A percentile compares a stretch with the other conserved stretches of the same genome.
phyloP scores from a whole-genome alignment of 2,113 vertebrate genomes.

The Hemibagrus wyckioides region DNA sequence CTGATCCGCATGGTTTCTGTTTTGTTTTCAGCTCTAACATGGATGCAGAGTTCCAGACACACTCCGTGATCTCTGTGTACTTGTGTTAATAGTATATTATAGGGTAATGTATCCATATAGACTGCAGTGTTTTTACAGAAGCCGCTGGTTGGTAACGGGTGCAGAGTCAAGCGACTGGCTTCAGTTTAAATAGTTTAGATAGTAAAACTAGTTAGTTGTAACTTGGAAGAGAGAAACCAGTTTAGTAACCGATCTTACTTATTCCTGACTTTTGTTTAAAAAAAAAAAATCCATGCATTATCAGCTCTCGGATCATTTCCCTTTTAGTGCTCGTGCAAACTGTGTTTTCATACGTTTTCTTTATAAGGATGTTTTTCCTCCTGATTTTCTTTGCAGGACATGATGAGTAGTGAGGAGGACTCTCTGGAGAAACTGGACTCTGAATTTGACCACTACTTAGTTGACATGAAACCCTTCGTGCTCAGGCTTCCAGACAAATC shows the following conservation, averaged over 20 bases:
- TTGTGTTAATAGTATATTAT: background rate
- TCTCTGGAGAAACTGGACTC: conserved; percentile 80
- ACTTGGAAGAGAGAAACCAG: background rate
- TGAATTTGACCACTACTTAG: conserved; percentile 85
- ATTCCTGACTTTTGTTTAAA: background rate
- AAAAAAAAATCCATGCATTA: background rate
- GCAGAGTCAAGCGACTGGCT: too few species aligned
- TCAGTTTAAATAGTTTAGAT: too few species aligned
- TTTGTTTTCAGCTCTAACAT: background rate
- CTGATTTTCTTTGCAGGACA: conserved; percentile 40
- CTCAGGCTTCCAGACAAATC: conserved; percentile 78
- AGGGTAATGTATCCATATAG: background rate
- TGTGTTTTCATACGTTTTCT: background rate
- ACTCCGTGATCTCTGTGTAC: background rate
- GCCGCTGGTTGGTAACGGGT: background rate
- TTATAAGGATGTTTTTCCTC: background rate
- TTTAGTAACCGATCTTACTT: background rate
- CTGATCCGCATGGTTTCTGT: background rate
- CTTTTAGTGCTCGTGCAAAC: background rate
- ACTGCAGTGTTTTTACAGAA: background rate
- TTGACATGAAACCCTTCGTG: conserved; percentile 91
- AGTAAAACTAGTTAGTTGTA: too few species aligned
- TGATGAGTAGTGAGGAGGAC: conserved; percentile 79
- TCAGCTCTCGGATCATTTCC: background rate
- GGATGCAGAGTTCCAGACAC: background rate